Percentiles rank a stretch among this genome's conserved stretches.
These are phyloP conservation scores for Cynoglossus semilaevis DNA, from an alignment of 2,113 vertebrate species.

Conservation along the genomic window DNA sequence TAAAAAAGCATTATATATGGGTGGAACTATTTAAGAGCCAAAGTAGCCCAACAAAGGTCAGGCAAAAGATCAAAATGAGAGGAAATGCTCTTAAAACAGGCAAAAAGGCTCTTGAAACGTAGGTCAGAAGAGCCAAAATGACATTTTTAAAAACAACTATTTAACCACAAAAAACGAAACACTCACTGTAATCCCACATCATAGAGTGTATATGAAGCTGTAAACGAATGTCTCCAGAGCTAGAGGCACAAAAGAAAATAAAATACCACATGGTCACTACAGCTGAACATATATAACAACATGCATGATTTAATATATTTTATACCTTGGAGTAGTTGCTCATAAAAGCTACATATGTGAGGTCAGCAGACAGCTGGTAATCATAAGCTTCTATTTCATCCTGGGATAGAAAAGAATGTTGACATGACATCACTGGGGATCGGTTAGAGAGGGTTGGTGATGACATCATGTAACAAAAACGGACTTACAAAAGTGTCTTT, in stretches of 20 bases:
- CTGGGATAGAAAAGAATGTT: conserved; percentile 60
- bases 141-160: no score
- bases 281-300: neutral
- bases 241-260: conserved; percentile 58
- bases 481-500: conserved; percentile 81
- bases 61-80: no score
- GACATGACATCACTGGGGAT: neutral
- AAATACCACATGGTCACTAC: neutral
- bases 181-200: conserved; percentile 77
- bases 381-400: conserved; percentile 77
- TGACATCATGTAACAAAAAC: neutral
- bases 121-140: no score
- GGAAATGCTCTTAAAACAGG: no score
- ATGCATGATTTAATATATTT: neutral
- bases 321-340: conserved; percentile 90
- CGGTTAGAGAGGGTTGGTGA: neutral
- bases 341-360: conserved; percentile 83
- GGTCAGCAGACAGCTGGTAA: conserved; percentile 86
- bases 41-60: no score
- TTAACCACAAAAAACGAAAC: no score
- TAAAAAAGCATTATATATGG: no score
- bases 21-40: no score
- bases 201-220: conserved; percentile 86
- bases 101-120: no score
- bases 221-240: conserved; percentile 92